These are phyloP conservation scores for Hyaena hyaena DNA, from an alignment of 2,113 vertebrate genomes.

Conservation along the genomic window DNA sequence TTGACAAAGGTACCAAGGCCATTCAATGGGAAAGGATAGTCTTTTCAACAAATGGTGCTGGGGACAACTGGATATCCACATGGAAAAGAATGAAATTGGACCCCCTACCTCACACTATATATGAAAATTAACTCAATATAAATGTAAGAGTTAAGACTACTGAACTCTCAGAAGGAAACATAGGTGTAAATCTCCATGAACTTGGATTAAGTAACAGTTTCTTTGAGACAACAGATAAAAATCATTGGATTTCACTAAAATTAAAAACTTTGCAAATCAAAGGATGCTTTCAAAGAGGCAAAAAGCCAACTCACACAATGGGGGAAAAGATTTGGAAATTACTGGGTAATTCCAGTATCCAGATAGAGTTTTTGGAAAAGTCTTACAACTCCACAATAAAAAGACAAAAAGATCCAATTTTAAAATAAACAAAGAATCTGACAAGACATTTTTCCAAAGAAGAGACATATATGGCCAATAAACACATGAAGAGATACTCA, in stretches of 20 bases:
- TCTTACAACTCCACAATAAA: background rate
- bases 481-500: background rate
- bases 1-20: background rate
- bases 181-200: background rate
- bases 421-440: background rate
- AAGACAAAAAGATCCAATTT: background rate
- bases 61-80: background rate
- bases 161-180: background rate
- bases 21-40: background rate
- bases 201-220: background rate
- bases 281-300: background rate
- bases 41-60: background rate
- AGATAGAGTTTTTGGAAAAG: background rate
- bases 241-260: background rate
- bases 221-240: background rate
- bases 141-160: background rate
- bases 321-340: background rate
- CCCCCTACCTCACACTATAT: background rate
- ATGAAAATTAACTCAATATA: background rate
- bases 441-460: background rate
- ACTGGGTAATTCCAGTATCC: background rate
- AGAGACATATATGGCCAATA: background rate
- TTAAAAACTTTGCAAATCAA: background rate
- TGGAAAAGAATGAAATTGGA: background rate
- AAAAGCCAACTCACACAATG: background rate